These are phyloP conservation scores for Glaucomys volans DNA, from an alignment of 2,113 vertebrate genomes.

Conservation along the genomic window DNA sequence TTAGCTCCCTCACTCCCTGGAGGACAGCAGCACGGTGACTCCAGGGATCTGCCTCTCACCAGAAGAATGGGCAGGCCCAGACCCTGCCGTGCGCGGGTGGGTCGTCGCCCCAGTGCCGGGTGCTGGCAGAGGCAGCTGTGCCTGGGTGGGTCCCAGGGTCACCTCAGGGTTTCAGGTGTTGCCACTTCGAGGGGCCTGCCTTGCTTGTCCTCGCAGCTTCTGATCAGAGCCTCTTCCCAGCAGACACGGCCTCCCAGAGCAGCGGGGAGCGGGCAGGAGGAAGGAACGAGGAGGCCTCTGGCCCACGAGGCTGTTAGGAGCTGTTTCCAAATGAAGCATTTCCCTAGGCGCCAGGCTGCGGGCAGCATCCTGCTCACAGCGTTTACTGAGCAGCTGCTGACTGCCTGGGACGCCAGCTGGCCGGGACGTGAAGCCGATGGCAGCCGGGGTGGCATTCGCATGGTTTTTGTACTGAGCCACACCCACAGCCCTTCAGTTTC, in stretches of 20 bases:
- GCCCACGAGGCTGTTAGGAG: no score
- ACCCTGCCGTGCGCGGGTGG: background rate
- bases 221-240: background rate
- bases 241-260: background rate
- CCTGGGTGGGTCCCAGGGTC: background rate
- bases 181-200: background rate
- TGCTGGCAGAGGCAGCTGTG: background rate
- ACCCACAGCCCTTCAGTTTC: no score
- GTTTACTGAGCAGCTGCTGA: background rate
- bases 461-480: background rate
- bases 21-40: background rate
- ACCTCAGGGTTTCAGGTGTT: background rate
- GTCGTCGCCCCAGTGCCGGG: background rate
- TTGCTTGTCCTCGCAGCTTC: background rate
- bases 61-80: background rate
- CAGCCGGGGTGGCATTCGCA: no score
- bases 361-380: no score
- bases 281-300: accelerated
- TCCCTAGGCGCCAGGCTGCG: background rate
- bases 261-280: background rate
- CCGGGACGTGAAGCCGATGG: accelerated
- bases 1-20: background rate
- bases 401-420: accelerated
- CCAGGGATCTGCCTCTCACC: background rate
- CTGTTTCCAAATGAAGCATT: background rate